phyloP scores from a whole-genome alignment of 1,140 invertebrate genomes.

The Diachasma alloeum region DNA sequence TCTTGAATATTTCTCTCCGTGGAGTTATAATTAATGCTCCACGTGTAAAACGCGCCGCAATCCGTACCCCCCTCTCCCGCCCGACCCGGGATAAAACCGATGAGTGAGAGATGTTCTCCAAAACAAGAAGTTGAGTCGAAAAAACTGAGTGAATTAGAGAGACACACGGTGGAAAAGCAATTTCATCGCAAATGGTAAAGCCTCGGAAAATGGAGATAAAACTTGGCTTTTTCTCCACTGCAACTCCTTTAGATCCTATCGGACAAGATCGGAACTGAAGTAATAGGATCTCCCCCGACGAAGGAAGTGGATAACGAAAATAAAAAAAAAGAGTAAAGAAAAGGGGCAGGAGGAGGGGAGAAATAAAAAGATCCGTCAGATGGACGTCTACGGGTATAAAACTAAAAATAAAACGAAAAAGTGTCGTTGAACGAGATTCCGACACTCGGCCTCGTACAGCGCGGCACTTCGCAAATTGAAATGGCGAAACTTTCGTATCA shows the following conservation, averaged over 20 bases:
- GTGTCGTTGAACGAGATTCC: neutral
- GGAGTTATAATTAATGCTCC: no score
- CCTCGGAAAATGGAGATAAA: conserved; percentile 2
- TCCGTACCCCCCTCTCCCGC: neutral
- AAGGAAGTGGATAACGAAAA: neutral
- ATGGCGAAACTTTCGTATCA: conserved; percentile 7
- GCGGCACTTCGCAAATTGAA: conserved; percentile 7
- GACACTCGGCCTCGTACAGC: neutral
- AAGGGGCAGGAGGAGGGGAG: neutral
- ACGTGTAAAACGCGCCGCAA: no score
- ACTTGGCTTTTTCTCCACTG: neutral
- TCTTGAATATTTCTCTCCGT: no score
- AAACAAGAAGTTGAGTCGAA: neutral
- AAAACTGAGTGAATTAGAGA: neutral
- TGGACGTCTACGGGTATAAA: conserved; percentile 7
- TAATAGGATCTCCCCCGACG: conserved; percentile 4
- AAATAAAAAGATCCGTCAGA: neutral
- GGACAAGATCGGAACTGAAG: conserved; percentile 9
- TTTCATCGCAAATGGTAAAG: conserved; percentile 11
- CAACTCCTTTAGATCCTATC: neutral
- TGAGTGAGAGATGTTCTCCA: neutral
- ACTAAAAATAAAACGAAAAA: neutral
- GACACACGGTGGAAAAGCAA: conserved; percentile 1
- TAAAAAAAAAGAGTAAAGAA: neutral
- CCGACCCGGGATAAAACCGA: neutral